These are phyloP conservation scores for Drosophila insularis DNA, from an alignment of 1,140 invertebrate genomes.

Conservation along the genomic window DNA sequence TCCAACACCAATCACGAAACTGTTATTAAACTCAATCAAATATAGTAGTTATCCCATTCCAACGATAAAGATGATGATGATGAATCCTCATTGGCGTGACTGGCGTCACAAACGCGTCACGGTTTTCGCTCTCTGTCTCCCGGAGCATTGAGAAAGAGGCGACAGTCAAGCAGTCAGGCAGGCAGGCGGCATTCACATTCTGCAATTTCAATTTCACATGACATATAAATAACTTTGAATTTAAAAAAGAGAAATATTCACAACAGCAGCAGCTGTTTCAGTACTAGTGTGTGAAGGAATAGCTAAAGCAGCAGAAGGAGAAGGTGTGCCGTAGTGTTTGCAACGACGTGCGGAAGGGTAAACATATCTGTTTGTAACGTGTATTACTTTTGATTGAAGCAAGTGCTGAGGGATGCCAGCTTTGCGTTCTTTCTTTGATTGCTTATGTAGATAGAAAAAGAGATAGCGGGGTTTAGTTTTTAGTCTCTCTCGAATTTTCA, in stretches of 20 bases:
- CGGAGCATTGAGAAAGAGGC: background rate
- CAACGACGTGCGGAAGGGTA: constrained; percentile 22
- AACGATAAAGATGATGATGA: constrained; percentile 53
- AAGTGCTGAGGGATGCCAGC: constrained; percentile 9
- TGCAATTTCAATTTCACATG: constrained; percentile 63
- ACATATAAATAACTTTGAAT: constrained; percentile 77
- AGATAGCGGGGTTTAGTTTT: background rate
- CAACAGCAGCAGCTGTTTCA: constrained; percentile 47
- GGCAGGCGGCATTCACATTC: constrained; percentile 15
- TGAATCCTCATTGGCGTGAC: constrained; percentile 55
- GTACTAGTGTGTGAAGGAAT: background rate
- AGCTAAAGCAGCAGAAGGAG: background rate
- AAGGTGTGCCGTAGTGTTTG: background rate
- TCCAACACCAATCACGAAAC: background rate
- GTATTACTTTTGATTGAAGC: constrained; percentile 55
- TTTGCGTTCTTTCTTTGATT: constrained; percentile 44
- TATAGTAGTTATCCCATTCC: constrained; percentile 26
- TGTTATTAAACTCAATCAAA: constrained; percentile 28
- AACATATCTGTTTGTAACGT: constrained; percentile 49
- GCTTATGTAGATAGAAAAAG: constrained; percentile 6
- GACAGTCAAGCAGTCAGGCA: no score
- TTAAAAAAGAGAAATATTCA: constrained; percentile 54
- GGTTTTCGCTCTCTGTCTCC: constrained; percentile 12
- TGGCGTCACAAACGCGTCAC: constrained; percentile 48
- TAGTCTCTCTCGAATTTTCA: no score